Conservation (phyloP, 2,888 invertebrate species). For the Tholera decimalis region DNA sequence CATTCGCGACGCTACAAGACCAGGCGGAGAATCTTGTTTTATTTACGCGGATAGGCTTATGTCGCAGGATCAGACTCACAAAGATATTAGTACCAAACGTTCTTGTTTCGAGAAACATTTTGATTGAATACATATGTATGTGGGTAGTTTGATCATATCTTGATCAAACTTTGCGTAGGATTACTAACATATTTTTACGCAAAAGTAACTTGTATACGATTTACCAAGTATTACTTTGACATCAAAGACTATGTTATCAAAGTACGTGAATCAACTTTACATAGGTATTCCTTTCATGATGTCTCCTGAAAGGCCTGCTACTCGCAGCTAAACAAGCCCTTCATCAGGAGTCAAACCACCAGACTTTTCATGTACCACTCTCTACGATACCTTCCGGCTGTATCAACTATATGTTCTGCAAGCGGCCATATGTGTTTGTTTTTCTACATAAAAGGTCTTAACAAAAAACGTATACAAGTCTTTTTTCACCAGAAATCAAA, state of each 20-base stretch:
- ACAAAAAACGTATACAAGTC: background rate
- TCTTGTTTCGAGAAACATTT: constrained; percentile 2
- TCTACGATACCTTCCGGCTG: too few relatives aligned
- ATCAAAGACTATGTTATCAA: background rate
- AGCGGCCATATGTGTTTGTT: too few relatives aligned
- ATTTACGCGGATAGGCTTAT: constrained; percentile 1
- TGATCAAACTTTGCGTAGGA: background rate
- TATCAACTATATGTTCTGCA: too few relatives aligned
- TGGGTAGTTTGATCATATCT: constrained; percentile 13
- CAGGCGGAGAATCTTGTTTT: constrained; percentile 13
- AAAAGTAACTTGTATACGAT: background rate
- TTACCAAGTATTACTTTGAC: constrained; percentile 3
- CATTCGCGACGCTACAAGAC: background rate
- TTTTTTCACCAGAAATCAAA: background rate
- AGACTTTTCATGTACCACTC: too few relatives aligned
- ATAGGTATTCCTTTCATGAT: too few relatives aligned
- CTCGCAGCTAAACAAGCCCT: too few relatives aligned
- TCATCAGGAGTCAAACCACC: too few relatives aligned
- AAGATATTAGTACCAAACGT: constrained; percentile 13
- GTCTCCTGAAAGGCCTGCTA: too few relatives aligned
- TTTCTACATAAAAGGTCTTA: too few relatives aligned
- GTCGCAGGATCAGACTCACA: constrained; percentile 11
- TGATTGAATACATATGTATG: background rate
- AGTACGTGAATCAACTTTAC: background rate
- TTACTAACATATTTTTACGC: background rate